phyloP scores from a whole-genome alignment of 2,113 vertebrate genomes.

The pig (Sus scrofa) region T2T-Sscrofa CM000812.6:88288001-88288500 shows the following conservation, averaged over 20 bases:
- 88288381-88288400: not conserved
- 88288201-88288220: not conserved
- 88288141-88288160: not conserved
- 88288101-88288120: not conserved
- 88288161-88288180: not conserved
- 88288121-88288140: not conserved
- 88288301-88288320: not conserved
- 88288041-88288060: not conserved
- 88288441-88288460: not conserved
- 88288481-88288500: not conserved
- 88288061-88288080: not conserved
- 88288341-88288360: not conserved
- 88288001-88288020: not conserved
- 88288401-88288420: not conserved
- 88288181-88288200: not conserved
- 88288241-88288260: not conserved
- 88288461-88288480: not conserved
- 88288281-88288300: not conserved
- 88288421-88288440: not conserved
- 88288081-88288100: not conserved
- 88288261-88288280: not conserved
- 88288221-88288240: too few species aligned
- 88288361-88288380: too few species aligned
- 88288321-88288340: not conserved
- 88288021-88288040: not conserved